Percentiles rank a stretch among this genome's conserved stretches.
These are phyloP conservation scores for Leptarthrus brevirostris DNA, from an alignment of 2,888 invertebrate genomes.

Conservation along the genomic window DNA sequence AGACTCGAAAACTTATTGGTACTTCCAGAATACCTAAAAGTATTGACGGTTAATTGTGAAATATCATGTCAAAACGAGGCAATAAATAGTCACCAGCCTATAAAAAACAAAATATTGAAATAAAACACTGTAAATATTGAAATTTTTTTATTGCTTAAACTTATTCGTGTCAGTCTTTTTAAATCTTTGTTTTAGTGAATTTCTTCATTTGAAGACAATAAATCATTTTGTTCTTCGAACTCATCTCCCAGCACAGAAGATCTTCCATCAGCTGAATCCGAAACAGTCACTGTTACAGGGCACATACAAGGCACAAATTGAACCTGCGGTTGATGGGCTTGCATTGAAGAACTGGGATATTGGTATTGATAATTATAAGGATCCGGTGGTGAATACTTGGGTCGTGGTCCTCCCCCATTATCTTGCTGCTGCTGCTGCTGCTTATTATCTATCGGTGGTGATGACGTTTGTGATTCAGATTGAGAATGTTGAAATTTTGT, in stretches of 20 bases:
- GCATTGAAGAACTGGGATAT: not conserved
- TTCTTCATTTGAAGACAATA: conserved; percentile 10
- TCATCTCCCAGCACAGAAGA: conserved; percentile 20
- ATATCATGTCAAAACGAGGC: too few species aligned
- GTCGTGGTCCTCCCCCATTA: not conserved
- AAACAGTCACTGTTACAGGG: conserved; percentile 53
- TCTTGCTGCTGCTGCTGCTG: conserved; percentile 16
- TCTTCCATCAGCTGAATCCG: conserved; percentile 46
- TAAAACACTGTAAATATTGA: too few species aligned
- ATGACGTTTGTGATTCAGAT: conserved; percentile 9
- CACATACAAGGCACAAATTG: conserved; percentile 56
- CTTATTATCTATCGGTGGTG: conserved; percentile 13
- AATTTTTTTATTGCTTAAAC: conserved; percentile 14
- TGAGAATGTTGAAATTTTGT: conserved; percentile 28
- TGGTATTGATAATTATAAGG: conserved; percentile 50
- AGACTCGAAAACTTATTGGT: too few species aligned
- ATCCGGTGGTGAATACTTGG: conserved; percentile 45
- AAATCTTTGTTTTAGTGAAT: not conserved
- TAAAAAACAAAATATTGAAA: too few species aligned
- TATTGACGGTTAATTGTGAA: too few species aligned
- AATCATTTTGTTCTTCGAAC: conserved; percentile 16
- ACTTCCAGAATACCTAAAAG: too few species aligned
- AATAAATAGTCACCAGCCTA: too few species aligned
- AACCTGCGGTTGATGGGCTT: conserved; percentile 47
- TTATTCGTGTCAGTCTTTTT: conserved; percentile 22